Percentiles rank a stretch among this genome's conserved stretches.
phyloP scores from a whole-genome alignment of 2,113 vertebrate species.

The Rostratula benghalensis region DNA sequence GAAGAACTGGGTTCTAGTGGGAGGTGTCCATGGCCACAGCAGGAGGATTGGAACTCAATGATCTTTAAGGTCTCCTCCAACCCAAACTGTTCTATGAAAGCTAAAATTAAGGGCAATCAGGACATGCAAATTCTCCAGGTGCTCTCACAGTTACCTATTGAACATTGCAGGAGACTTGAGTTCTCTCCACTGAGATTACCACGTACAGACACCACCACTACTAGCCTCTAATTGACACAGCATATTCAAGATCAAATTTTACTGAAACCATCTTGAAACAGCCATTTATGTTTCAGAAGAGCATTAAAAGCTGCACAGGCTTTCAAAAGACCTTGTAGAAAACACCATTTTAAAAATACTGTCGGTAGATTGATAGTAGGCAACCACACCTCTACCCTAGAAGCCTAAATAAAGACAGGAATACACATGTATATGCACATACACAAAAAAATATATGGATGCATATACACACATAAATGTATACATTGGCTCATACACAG shows the following conservation, averaged over 20 bases:
- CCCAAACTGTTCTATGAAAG: not conserved
- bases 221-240: not conserved
- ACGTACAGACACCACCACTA: not conserved
- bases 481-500: no score
- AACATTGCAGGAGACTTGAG: not conserved
- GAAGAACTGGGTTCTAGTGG: not conserved
- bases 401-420: not conserved
- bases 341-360: not conserved
- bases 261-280: not conserved
- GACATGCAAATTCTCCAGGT: not conserved
- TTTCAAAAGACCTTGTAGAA: not conserved
- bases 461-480: not conserved
- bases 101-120: not conserved
- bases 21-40: not conserved
- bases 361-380: not conserved
- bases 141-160: not conserved
- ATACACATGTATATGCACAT: not conserved
- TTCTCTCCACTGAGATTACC: not conserved
- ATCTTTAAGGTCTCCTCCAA: not conserved
- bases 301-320: not conserved
- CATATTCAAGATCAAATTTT: not conserved
- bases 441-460: not conserved
- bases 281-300: not conserved
- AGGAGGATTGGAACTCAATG: not conserved
- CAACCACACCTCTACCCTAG: not conserved